Evolutionary conservation across 2,113 vertebrate species (phyloP), one percentile per base, ranked within the genome.

Genomic region (Oplegnathus fasciatus): DNA sequence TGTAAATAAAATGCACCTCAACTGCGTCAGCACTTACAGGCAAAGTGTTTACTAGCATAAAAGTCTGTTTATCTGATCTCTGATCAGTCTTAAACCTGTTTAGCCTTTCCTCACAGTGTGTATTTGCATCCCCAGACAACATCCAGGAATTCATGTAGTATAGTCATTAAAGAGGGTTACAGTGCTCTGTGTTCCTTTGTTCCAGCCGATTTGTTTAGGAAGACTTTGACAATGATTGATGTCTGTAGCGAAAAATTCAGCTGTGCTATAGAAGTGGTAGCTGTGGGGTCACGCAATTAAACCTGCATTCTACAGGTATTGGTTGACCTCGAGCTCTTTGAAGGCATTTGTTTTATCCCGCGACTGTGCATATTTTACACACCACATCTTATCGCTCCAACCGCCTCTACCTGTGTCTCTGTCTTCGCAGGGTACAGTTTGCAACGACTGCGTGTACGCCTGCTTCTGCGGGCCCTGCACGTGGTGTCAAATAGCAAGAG

Each of bases 401-500:
- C n/a, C 22, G 0, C 17, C 11, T 26, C 34, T 58, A n/a, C 65
- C 55, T 26, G 17, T 77, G 57, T 68, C 67, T 71, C 20, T 30
- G 15, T 82, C 44, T 44, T 75, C 24, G 15, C 85, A 96, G 95
- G 94, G 91, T 9, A 89, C 86, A 0, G 46, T 96, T 9, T 94
- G 91, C 76, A 85, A 85, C 0, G 94, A 95, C 92, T 92, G 86
- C 0, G 11, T 93, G 70, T 83, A 85, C 48, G 26, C 90, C 55
- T 88, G 6, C 67, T 95, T 71, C 90, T 96, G 95, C 30, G 40
- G 60, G 26, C 70, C 93, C 48, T 96, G 95, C 84, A 79, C 74
- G 67, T 95, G 94, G 94, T 94, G 95, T 80, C 95, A 95, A 84
- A 90, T 95, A 22, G 84, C 94, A 0, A 90, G 94, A 60, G 94